Evolutionary conservation across 2,888 invertebrate species (phyloP).

Genomic region (Teinopalpus imperialis): DNA sequence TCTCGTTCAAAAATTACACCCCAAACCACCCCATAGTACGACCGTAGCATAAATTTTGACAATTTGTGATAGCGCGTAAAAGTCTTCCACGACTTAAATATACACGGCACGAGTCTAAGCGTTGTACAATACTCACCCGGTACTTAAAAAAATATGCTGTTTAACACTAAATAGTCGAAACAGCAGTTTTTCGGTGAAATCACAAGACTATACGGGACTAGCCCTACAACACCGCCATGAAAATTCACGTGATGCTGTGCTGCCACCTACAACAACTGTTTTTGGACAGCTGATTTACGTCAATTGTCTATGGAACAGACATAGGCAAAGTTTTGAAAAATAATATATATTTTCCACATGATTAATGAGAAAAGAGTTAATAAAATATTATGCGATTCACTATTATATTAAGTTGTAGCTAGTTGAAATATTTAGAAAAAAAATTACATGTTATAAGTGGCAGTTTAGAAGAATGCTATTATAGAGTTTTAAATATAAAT

Average conservation of each 20-base stretch:
- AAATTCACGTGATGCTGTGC: conserved; percentile 85
- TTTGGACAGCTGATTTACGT: conserved; percentile 81
- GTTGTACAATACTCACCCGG: conserved; percentile 64
- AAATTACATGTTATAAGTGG: no score
- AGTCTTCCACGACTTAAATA: conserved; percentile 36
- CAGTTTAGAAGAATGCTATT: no score
- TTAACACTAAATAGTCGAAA: conserved; percentile 70
- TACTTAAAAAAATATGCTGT: conserved; percentile 74
- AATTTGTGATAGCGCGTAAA: conserved; percentile 70
- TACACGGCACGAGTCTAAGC: conserved; percentile 34
- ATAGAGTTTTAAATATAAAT: no score
- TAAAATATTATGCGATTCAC: no score
- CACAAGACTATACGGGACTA: conserved; percentile 82
- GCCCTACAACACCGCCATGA: conserved; percentile 81
- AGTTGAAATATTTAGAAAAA: no score
- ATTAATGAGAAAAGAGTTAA: no score
- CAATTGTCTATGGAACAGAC: conserved; percentile 71
- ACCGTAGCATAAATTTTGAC: conserved; percentile 67
- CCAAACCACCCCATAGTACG: conserved; percentile 61
- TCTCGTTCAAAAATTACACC: conserved; percentile 55
- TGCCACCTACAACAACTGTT: conserved; percentile 78
- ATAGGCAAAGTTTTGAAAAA: conserved; percentile 11
- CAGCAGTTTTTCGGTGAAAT: conserved; percentile 79
- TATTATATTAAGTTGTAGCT: no score
- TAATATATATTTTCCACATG: no score